Conservation (phyloP, 2,888 invertebrate genomes). For the Nysson spinosus region DNA sequence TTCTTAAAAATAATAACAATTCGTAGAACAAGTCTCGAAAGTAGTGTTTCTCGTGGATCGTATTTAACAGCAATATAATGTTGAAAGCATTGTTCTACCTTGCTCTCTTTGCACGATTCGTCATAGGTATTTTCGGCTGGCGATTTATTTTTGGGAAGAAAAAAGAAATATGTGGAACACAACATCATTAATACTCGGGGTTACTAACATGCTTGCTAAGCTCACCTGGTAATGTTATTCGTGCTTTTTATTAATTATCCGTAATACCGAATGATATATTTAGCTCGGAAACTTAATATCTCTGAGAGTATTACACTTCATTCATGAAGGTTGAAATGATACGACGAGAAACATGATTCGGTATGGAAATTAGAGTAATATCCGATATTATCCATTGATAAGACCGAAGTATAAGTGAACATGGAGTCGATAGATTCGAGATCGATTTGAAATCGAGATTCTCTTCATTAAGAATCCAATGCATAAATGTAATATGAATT, state of each 20-base stretch:
- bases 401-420: too few species aligned
- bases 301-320: neutral
- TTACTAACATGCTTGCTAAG: constrained; percentile 52
- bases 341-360: neutral
- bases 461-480: too few species aligned
- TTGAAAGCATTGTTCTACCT: constrained; percentile 37
- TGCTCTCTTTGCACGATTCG: constrained; percentile 47
- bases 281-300: constrained; percentile 14
- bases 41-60: too few species aligned
- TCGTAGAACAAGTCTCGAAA: too few species aligned
- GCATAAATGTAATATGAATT: too few species aligned
- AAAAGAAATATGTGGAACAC: constrained; percentile 43
- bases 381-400: too few species aligned
- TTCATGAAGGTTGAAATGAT: neutral
- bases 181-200: constrained; percentile 42
- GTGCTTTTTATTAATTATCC: constrained; percentile 25
- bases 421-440: too few species aligned
- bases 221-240: constrained; percentile 14
- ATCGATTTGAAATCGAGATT: too few species aligned
- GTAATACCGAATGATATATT: constrained; percentile 7
- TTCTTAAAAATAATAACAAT: too few species aligned
- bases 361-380: neutral
- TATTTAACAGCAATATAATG: constrained; percentile 13
- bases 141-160: constrained; percentile 40
- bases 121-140: constrained; percentile 38